These are phyloP conservation scores for Melipona beecheii DNA, from an alignment of 2,888 invertebrate species.

Conservation along the genomic window DNA sequence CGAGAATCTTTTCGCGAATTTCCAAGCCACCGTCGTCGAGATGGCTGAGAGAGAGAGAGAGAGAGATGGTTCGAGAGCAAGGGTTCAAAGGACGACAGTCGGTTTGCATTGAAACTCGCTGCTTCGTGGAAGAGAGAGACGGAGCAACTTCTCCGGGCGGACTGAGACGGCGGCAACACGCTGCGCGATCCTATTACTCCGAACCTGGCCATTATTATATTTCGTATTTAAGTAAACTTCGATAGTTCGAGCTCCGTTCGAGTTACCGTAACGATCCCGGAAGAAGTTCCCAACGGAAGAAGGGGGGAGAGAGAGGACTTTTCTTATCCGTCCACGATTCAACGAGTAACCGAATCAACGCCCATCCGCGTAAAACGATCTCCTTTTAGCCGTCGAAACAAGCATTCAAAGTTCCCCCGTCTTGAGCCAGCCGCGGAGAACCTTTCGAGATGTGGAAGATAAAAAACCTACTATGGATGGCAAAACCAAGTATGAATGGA, in stretches of 20 bases:
- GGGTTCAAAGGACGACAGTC: conserved; percentile 13
- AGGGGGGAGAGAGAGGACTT: background rate
- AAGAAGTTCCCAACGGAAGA: conserved; percentile 37
- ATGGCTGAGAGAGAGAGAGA: background rate
- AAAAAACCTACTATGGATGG: too few relatives aligned
- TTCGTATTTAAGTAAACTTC: conserved; percentile 74
- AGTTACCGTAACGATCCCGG: conserved; percentile 41
- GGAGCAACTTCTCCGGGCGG: conserved; percentile 53
- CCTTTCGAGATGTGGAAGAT: too few relatives aligned
- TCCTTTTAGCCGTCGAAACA: conserved; percentile 33
- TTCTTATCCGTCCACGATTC: background rate
- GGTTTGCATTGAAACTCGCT: conserved; percentile 45
- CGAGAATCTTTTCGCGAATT: background rate
- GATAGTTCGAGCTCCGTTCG: conserved; percentile 63
- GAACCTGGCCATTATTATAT: conserved; percentile 68
- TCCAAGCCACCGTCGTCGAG: background rate
- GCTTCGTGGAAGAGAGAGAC: conserved; percentile 3
- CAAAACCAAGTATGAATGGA: too few relatives aligned
- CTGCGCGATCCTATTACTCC: conserved; percentile 48
- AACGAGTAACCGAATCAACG: conserved; percentile 9
- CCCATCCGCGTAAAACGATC: conserved; percentile 33
- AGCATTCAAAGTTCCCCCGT: background rate
- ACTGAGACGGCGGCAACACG: conserved; percentile 32
- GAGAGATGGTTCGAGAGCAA: background rate
- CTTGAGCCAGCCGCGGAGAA: too few relatives aligned